Conservation (phyloP, 2,888 invertebrate genomes). For the Dryocosmus kuriphilus region DNA sequence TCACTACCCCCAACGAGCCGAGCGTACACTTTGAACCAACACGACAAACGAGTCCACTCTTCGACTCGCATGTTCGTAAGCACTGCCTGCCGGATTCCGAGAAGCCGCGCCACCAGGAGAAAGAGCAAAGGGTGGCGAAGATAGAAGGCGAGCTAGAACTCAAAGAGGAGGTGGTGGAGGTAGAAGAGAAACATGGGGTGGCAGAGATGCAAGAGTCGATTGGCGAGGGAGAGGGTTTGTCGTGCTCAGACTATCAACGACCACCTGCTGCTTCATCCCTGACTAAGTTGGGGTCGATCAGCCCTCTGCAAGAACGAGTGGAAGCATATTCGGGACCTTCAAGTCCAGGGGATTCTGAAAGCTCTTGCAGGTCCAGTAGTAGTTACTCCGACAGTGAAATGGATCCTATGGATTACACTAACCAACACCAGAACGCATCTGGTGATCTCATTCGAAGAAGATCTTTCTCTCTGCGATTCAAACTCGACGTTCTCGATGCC, state of each 20-base stretch:
- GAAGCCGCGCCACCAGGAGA: constrained; percentile 59
- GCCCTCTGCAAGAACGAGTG: constrained; percentile 57
- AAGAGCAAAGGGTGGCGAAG: constrained; percentile 51
- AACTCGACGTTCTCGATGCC: constrained; percentile 78
- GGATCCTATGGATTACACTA: constrained; percentile 67
- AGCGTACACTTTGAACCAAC: constrained; percentile 65
- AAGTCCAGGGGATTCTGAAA: constrained; percentile 66
- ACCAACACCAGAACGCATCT: constrained; percentile 43
- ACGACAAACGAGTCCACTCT: constrained; percentile 59
- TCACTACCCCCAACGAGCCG: constrained; percentile 53
- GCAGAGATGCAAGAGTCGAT: constrained; percentile 47
- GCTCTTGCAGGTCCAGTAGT: constrained; percentile 66
- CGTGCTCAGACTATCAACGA: constrained; percentile 61
- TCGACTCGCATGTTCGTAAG: constrained; percentile 61
- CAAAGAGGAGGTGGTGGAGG: constrained; percentile 47
- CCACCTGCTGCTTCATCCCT: constrained; percentile 53
- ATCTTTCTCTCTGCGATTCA: constrained; percentile 78
- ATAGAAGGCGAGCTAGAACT: constrained; percentile 46
- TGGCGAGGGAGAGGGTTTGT: constrained; percentile 51
- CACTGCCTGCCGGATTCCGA: constrained; percentile 62
- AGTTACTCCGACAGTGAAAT: constrained; percentile 74
- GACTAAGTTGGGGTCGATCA: constrained; percentile 54
- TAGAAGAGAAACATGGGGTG: constrained; percentile 46
- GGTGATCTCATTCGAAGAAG: constrained; percentile 70
- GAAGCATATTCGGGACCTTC: constrained; percentile 59